These are phyloP conservation scores for Bambusicola thoracicus DNA, from an alignment of 2,113 vertebrate genomes.

Conservation along the genomic window DNA sequence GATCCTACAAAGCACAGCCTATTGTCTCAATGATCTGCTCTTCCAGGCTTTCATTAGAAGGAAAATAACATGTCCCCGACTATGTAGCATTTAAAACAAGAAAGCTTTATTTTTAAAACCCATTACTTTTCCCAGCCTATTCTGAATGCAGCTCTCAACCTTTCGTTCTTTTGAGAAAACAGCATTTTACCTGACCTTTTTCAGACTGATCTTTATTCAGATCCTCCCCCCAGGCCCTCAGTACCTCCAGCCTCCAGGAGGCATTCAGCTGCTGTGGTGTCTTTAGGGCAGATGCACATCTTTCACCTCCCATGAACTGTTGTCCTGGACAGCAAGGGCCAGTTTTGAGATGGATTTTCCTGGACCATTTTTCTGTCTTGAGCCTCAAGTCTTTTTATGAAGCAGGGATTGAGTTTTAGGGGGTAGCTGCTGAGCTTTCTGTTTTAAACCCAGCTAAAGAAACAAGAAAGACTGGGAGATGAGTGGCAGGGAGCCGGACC, in stretches of 20 bases:
- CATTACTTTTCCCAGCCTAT: not conserved
- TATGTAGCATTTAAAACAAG: not conserved
- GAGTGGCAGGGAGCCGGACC: not conserved
- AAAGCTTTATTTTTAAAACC: not conserved
- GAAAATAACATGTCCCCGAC: not conserved
- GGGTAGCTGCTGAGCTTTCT: fast-evolving
- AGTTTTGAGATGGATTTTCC: not conserved
- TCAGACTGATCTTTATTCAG: not conserved
- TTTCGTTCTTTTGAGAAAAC: not conserved
- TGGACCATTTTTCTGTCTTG: not conserved
- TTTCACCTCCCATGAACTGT: not conserved
- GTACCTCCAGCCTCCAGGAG: fast-evolving
- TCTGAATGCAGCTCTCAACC: not conserved
- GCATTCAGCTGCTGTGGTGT: not conserved
- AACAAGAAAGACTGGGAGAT: fast-evolving
- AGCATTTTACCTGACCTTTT: not conserved
- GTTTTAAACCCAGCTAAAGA: not conserved
- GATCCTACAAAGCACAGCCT: not conserved
- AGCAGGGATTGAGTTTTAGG: not conserved
- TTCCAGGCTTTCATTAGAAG: not conserved
- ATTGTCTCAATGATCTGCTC: not conserved
- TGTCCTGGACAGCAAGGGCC: not conserved
- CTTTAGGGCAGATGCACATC: not conserved
- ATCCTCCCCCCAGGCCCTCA: not conserved
- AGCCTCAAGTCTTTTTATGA: not conserved